phyloP scores from a whole-genome alignment of 2,113 vertebrate genomes.

The Spermophilus dauricus region DNA sequence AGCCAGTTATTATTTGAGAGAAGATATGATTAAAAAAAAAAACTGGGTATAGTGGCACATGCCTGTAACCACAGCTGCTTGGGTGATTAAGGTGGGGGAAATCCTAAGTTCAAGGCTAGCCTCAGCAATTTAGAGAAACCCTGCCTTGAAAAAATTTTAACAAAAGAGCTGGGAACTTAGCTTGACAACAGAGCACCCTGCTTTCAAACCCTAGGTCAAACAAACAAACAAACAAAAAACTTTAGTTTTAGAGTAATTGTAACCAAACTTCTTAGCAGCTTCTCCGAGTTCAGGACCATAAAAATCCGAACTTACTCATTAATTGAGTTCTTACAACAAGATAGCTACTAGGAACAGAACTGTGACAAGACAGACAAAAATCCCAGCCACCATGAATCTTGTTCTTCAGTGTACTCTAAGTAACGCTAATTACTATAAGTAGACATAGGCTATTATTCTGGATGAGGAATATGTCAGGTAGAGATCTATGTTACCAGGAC shows the following conservation, averaged over 20 bases:
- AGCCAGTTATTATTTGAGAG: background rate
- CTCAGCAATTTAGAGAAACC: too few species aligned
- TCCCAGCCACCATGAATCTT: background rate
- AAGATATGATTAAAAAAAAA: background rate
- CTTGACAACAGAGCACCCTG: too few species aligned
- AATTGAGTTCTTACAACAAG: background rate
- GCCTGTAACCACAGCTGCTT: too few species aligned
- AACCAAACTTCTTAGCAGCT: slow-evolving; percentile 6
- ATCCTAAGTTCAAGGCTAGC: too few species aligned
- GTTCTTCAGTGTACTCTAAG: background rate
- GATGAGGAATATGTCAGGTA: background rate
- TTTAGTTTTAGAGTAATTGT: background rate
- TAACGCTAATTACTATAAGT: background rate
- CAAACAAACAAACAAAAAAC: background rate
- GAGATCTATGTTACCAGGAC: background rate
- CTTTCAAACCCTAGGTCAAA: too few species aligned
- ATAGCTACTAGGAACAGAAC: background rate
- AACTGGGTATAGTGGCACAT: too few species aligned
- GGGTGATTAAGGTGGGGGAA: too few species aligned
- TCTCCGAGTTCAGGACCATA: slow-evolving; percentile 7
- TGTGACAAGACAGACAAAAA: background rate
- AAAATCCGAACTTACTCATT: background rate
- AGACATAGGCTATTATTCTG: background rate
- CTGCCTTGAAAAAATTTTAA: too few species aligned
- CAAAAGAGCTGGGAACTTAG: too few species aligned